Base-by-base conservation (phyloP, 2,888 invertebrate species). In the Xylocampa areola region DNA sequence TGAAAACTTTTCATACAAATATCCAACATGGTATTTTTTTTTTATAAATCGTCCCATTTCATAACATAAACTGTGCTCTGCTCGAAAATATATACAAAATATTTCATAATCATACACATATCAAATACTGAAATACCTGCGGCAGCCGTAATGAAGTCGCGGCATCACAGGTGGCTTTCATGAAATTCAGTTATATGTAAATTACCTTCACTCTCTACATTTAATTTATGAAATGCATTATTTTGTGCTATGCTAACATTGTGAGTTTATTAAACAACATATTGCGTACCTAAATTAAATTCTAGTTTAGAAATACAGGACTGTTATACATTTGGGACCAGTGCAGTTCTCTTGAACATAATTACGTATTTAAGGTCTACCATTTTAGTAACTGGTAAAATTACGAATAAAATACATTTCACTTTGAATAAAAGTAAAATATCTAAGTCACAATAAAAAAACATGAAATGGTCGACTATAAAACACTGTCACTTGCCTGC, bases 131-230 rank as follows among this genome's bases (percentile, higher is more conserved):
- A 43, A 58, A 61, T 52, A 55, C 43, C 57, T 36, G 51, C 35
- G 55, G 55, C 44, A 45, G 29, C 2, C 29, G 37, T 69, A 73
- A 72, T 62, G 61, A 69, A 73, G 65, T 53, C 61, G 13, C 32
- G 17, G 37, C 25, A 30, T 57, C 49, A 44, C 63, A 66, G 57
- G 67, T 67, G 64, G 44, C 21, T 43, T 59, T 64, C 59, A 67
- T 60, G 64, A 70, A 65, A 65, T 74, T 58, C 52, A 51, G 71
- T 62, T 68, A 52, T 52, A 73, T 73, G 73, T 68, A 73, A 73
- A 73, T 73, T 55, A 50, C 32, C 33, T 45, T 27, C 30, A 32
- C 51, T 62, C 57, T 51, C 36, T 35, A 53, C 40, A 59, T 70
- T 70, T 64, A 73, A 61, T 68, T 50, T 48, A 73, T 69, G 33